A percentile compares a stretch with the other conserved stretches of the same genome.
Evolutionary conservation across 2,797 vertebrate genomes (phyloP).

Genomic region (Sarcoramphus papa): DNA sequence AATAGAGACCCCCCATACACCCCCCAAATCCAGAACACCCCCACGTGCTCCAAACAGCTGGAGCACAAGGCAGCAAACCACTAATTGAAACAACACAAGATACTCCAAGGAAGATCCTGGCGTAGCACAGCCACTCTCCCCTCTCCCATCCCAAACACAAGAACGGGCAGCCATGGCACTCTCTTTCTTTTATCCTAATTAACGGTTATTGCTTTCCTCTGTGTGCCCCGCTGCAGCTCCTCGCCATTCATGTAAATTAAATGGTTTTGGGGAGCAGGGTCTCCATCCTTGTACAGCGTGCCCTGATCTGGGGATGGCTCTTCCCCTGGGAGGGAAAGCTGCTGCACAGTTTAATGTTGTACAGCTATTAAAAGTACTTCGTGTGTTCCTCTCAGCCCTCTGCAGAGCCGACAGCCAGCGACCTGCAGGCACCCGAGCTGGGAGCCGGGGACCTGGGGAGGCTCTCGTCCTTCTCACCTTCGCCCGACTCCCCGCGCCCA

Average conservation of each 20-base stretch:
- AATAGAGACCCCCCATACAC: background rate
- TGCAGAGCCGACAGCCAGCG: background rate
- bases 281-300: fast-evolving
- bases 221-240: background rate
- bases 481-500: background rate
- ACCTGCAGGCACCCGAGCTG: fast-evolving
- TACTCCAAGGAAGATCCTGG: background rate
- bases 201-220: background rate
- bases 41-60: background rate
- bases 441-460: background rate
- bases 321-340: background rate
- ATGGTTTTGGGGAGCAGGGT: background rate
- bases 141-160: background rate
- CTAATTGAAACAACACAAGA: background rate
- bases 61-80: background rate
- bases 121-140: fast-evolving
- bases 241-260: background rate
- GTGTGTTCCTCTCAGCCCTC: background rate
- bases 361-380: background rate
- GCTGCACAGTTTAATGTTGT: background rate
- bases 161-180: no score
- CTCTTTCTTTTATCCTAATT: background rate
- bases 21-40: no score
- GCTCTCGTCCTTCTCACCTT: background rate
- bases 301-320: background rate